phyloP scores from a whole-genome alignment of 2,888 invertebrate species.

The Epirrita christyi region DNA sequence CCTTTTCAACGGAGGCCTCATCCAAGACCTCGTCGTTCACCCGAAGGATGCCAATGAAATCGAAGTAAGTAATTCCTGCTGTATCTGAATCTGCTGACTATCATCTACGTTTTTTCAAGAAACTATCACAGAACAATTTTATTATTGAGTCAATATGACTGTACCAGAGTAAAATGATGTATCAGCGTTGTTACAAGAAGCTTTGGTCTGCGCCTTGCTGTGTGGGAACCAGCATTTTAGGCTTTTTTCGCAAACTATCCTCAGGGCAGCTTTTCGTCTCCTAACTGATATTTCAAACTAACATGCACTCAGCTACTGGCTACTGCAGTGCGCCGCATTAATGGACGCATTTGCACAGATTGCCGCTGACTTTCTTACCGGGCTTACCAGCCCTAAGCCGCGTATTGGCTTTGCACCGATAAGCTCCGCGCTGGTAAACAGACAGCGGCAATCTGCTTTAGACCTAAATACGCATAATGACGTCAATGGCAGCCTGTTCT shows the following conservation, averaged over 20 bases:
- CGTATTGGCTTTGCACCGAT: too few species aligned
- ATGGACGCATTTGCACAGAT: conserved; percentile 3
- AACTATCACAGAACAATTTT: too few species aligned
- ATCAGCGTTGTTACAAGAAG: background rate
- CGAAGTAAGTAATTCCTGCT: too few species aligned
- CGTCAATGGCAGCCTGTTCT: conserved; percentile 26
- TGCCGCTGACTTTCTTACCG: background rate
- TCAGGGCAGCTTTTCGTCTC: background rate
- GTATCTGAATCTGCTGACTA: too few species aligned
- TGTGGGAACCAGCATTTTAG: too few species aligned
- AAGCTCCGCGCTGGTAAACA: too few species aligned
- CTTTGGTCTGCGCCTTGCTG: background rate
- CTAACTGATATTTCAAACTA: background rate
- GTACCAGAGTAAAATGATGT: background rate
- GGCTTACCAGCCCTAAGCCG: background rate
- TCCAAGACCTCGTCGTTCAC: too few species aligned
- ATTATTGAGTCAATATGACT: too few species aligned
- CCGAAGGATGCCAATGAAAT: too few species aligned
- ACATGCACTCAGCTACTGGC: conserved; percentile 12
- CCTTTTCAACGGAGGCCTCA: too few species aligned
- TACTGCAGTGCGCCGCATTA: conserved; percentile 23
- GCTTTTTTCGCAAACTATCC: too few species aligned
- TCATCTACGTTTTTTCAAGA: too few species aligned
- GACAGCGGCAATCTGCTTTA: conserved; percentile 2
- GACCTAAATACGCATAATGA: conserved; percentile 28